A percentile compares a stretch with the other conserved stretches of the same genome.
Evolutionary conservation across 2,113 vertebrate genomes (phyloP).

Genomic region (Lagopus leucura): DNA sequence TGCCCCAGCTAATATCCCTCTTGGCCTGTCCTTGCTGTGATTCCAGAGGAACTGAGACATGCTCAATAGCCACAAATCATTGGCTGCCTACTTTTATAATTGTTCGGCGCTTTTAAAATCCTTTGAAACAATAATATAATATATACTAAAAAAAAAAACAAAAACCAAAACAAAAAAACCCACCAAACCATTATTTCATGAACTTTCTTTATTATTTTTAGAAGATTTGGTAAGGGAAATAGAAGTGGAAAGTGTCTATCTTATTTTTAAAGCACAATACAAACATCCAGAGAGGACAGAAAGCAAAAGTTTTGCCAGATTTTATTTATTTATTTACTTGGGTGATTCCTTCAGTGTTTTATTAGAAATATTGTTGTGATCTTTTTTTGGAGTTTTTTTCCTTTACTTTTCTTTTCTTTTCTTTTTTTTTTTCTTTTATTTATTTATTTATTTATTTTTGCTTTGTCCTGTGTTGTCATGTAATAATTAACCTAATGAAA

Average conservation of each 20-base stretch:
- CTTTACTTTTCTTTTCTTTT: not conserved
- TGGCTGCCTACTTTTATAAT: not conserved
- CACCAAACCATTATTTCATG: not conserved
- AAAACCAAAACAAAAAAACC: not conserved
- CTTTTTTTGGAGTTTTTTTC: not conserved
- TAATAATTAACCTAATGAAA: constrained; percentile 74
- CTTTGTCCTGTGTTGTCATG: constrained; percentile 55
- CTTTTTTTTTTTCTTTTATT: not conserved
- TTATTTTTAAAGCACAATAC: constrained; percentile 33
- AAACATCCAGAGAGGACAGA: not conserved
- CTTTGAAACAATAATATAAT: not conserved
- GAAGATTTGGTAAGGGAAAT: not conserved
- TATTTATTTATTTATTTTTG: not conserved
- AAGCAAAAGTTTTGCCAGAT: not conserved
- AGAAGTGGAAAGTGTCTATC: not conserved
- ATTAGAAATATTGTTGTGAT: not conserved
- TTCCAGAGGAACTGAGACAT: constrained; percentile 46
- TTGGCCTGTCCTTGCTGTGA: constrained; percentile 32
- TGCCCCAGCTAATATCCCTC: not conserved
- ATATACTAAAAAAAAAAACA: too few relatives aligned
- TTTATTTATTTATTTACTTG: not conserved
- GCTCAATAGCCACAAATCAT: not conserved
- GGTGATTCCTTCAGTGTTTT: not conserved
- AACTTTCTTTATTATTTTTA: not conserved
- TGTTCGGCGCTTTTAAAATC: not conserved